Percentiles rank a stretch among this genome's conserved stretches.
phyloP scores from a whole-genome alignment of 2,797 vertebrate genomes.

The Carcharodon carcharias region DNA sequence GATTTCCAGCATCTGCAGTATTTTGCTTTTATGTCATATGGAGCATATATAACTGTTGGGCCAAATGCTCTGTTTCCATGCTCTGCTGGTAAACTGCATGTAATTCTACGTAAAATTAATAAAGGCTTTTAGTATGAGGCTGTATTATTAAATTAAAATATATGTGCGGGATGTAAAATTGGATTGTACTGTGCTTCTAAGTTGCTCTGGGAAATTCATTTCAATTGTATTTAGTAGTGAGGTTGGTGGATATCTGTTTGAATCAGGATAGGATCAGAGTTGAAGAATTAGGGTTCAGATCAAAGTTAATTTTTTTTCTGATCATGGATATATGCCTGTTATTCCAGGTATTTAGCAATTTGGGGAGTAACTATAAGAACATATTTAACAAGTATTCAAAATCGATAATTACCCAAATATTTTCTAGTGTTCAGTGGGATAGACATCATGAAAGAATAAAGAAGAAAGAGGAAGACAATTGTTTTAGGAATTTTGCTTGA shows the following conservation, averaged over 20 bases:
- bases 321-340: background rate
- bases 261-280: background rate
- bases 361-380: background rate
- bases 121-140: background rate
- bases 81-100: background rate
- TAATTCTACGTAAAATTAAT: background rate
- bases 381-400: background rate
- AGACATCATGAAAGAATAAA: background rate
- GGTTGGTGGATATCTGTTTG: background rate
- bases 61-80: background rate
- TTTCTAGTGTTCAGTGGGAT: background rate
- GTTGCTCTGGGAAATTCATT: background rate
- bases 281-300: background rate
- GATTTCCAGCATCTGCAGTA: background rate
- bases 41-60: background rate
- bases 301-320: background rate
- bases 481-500: background rate
- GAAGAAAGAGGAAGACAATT: background rate
- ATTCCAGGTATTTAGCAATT: background rate
- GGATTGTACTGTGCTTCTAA: background rate
- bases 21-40: background rate
- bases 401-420: background rate
- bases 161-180: background rate
- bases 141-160: background rate
- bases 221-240: background rate